These are phyloP conservation scores for Gastrophysa polygoni DNA, from an alignment of 2,888 invertebrate genomes.

Conservation along the genomic window DNA sequence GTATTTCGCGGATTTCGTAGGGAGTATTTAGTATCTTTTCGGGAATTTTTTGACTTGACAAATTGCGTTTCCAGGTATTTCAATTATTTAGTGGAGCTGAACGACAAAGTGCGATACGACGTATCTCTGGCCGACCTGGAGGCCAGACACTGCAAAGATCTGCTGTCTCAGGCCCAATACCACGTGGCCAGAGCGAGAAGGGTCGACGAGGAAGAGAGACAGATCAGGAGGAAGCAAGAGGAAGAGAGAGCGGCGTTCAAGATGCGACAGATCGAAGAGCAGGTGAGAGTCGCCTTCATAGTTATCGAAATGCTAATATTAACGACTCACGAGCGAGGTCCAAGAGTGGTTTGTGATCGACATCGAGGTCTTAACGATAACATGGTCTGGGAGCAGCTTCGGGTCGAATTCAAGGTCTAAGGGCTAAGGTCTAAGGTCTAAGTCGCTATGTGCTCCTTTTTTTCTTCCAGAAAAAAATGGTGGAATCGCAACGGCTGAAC, in stretches of 20 bases:
- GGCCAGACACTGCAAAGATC: constrained; percentile 91
- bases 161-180: constrained; percentile 95
- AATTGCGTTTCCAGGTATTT: constrained; percentile 76
- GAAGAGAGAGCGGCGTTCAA: constrained; percentile 86
- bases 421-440: too few species aligned
- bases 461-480: constrained; percentile 69
- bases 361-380: too few species aligned
- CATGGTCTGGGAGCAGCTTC: too few species aligned
- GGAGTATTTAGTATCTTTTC: too few species aligned
- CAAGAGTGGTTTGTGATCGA: too few species aligned
- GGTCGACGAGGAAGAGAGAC: constrained; percentile 92
- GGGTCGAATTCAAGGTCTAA: too few species aligned
- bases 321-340: too few species aligned
- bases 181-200: constrained; percentile 90
- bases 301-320: too few species aligned
- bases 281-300: too few species aligned
- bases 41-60: too few species aligned
- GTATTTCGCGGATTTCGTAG: too few species aligned
- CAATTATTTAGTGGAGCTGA: constrained; percentile 76
- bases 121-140: constrained; percentile 81
- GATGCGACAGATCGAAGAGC: constrained; percentile 66
- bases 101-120: constrained; percentile 79
- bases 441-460: constrained; percentile 12
- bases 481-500: constrained; percentile 77
- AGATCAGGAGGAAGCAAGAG: constrained; percentile 84